Evolutionary conservation across 1,140 invertebrate genomes (phyloP).

Genomic region (Hyles vespertilio): DNA sequence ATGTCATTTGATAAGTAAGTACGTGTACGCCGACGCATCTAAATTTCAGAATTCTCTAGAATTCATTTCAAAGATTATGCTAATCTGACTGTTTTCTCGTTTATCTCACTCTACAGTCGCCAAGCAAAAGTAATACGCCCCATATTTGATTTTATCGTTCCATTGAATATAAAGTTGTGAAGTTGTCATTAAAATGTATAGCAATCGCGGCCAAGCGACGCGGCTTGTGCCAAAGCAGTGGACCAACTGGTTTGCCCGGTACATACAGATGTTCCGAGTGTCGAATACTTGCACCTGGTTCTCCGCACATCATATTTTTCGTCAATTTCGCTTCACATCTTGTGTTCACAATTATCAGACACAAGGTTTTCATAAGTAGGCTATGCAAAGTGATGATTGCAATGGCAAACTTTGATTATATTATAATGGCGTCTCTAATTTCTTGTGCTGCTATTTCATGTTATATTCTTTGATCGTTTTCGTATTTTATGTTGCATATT

Average conservation of each 20-base stretch:
- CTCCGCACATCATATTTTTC: slow-evolving; percentile 17
- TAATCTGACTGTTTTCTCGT: too few species aligned
- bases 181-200: slow-evolving; percentile 5
- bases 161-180: not conserved
- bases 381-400: slow-evolving; percentile 16
- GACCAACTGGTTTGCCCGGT: slow-evolving; percentile 25
- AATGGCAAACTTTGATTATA: slow-evolving; percentile 7
- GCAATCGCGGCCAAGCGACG: slow-evolving; percentile 1
- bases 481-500: too few species aligned
- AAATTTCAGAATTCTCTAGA: too few species aligned
- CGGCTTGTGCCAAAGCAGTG: slow-evolving; percentile 11
- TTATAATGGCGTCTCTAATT: not conserved
- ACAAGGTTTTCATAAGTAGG: slow-evolving; percentile 35
- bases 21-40: too few species aligned
- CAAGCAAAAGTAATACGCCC: too few species aligned
- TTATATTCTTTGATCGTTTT: too few species aligned
- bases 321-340: slow-evolving; percentile 21
- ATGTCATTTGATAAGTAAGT: too few species aligned
- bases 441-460: too few species aligned
- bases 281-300: slow-evolving; percentile 22
- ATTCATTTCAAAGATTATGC: too few species aligned
- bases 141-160: too few species aligned
- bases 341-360: slow-evolving; percentile 25
- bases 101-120: too few species aligned
- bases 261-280: slow-evolving; percentile 22